Evolutionary conservation across 2,888 invertebrate genomes (phyloP).

Genomic region (Thecophora atra): DNA sequence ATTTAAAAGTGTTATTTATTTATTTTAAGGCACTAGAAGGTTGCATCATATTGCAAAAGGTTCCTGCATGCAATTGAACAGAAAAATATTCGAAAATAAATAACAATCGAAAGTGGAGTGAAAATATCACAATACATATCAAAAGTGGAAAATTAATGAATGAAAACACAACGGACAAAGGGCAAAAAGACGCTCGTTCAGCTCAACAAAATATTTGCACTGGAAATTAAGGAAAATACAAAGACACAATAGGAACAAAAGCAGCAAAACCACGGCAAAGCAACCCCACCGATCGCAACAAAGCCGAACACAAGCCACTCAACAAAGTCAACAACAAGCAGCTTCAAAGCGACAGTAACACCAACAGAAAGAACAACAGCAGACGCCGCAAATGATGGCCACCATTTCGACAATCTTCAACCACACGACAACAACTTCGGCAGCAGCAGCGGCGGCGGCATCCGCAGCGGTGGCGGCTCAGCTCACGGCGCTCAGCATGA

Average conservation of each 20-base stretch:
- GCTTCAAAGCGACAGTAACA: constrained; percentile 2
- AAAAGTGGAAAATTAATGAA: constrained; percentile 11
- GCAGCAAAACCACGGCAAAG: background rate
- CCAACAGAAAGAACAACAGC: constrained; percentile 13
- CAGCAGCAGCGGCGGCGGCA: constrained; percentile 39
- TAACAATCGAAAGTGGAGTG: background rate
- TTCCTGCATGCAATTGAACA: background rate
- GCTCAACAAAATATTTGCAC: background rate
- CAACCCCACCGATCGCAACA: constrained; percentile 1
- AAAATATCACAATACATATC: constrained; percentile 3
- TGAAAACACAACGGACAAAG: background rate
- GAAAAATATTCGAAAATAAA: background rate
- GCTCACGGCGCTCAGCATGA: constrained; percentile 34
- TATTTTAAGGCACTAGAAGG: too few species aligned
- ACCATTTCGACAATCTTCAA: constrained; percentile 48
- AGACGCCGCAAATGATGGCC: constrained; percentile 33
- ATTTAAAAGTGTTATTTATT: too few species aligned
- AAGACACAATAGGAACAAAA: background rate
- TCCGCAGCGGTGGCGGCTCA: constrained; percentile 35
- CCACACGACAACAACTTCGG: constrained; percentile 43
- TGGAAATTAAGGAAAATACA: background rate
- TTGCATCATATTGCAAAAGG: too few species aligned
- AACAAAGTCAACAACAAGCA: constrained; percentile 18
- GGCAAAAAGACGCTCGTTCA: background rate
- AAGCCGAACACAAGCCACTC: constrained; percentile 13